Conservation (phyloP, 2,113 vertebrate genomes). For the Fulica atra region DNA sequence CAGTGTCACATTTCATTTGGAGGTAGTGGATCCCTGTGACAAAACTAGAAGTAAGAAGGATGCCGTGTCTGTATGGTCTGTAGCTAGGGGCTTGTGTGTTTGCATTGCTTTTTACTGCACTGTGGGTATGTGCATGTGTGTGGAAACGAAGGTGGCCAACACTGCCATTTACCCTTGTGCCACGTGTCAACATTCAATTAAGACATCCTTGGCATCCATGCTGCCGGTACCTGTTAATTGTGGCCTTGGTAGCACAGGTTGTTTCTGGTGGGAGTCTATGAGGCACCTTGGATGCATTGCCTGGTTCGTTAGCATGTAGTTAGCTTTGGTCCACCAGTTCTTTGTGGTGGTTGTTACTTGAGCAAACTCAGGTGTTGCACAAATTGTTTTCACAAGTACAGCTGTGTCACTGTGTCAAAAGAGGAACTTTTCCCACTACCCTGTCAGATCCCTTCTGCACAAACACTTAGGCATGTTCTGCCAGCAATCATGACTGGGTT, state of each 20-base stretch:
- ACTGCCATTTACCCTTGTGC: background rate
- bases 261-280: background rate
- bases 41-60: background rate
- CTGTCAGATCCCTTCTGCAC: background rate
- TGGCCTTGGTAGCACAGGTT: background rate
- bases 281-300: background rate
- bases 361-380: background rate
- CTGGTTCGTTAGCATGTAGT: accelerated
- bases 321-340: background rate
- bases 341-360: background rate
- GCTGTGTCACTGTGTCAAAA: background rate
- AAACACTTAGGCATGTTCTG: background rate
- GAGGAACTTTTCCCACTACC: background rate
- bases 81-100: background rate
- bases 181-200: background rate
- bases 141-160: background rate
- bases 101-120: background rate
- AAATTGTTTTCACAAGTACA: background rate
- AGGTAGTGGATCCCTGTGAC: background rate
- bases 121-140: background rate
- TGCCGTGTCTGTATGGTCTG: background rate
- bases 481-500: background rate
- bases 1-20: background rate
- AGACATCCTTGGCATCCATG: background rate
- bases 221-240: background rate